Conservation (phyloP, 2,113 vertebrate species). For the Pyxicephalus adspersus region DNA sequence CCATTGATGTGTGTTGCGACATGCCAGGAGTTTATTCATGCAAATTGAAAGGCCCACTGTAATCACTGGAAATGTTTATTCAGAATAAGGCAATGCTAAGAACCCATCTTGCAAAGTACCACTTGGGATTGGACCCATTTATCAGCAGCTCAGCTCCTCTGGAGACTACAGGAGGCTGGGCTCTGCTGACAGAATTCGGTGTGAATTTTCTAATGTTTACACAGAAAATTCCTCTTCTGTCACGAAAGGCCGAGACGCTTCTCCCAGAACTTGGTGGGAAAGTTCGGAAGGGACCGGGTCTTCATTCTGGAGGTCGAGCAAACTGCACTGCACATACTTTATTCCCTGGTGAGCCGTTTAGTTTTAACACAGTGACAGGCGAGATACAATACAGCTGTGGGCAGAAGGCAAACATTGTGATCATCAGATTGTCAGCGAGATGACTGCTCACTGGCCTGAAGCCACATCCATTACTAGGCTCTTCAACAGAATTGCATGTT, state of each 20-base stretch:
- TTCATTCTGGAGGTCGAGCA: background rate
- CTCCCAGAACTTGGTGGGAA: slow-evolving; percentile 16
- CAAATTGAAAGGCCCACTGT: no score
- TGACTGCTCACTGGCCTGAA: background rate
- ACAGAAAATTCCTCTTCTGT: slow-evolving; percentile 26
- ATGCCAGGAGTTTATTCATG: no score
- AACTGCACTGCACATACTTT: background rate
- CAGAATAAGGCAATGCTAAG: no score
- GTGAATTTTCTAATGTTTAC: slow-evolving; percentile 26
- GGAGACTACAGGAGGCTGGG: background rate
- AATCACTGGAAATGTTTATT: no score
- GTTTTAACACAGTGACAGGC: background rate
- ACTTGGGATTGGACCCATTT: background rate
- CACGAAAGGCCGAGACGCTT: background rate
- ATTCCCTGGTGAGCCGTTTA: background rate
- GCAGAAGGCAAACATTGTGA: background rate
- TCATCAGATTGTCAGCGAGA: background rate
- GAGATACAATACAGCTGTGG: background rate
- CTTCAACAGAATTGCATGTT: background rate
- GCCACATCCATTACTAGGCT: background rate
- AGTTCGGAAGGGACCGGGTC: background rate
- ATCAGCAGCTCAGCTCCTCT: background rate
- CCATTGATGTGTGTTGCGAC: no score
- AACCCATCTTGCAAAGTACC: no score
- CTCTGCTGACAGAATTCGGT: slow-evolving; percentile 2